Evolutionary conservation across 2,797 vertebrate species (phyloP).

Genomic region (Streptopelia turtur): DNA sequence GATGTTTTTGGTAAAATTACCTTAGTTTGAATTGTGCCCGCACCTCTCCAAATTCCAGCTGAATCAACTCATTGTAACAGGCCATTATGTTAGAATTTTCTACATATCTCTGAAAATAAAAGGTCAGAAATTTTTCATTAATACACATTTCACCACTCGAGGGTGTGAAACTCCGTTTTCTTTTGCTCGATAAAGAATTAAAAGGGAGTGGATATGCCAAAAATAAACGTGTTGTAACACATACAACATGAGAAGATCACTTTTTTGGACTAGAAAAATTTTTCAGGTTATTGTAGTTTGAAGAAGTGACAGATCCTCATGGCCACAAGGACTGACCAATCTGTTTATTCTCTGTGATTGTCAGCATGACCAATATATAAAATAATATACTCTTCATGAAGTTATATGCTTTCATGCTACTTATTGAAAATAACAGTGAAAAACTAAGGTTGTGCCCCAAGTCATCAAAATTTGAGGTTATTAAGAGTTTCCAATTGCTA

Average conservation of each 20-base stretch:
- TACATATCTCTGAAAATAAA: conserved; percentile 86
- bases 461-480: neutral
- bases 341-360: neutral
- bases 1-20: conserved; percentile 71
- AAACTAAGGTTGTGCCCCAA: neutral
- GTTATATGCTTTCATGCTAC: neutral
- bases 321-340: neutral
- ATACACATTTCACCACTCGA: neutral
- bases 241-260: neutral
- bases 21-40: conserved; percentile 96
- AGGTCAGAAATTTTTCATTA: conserved; percentile 33
- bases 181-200: neutral
- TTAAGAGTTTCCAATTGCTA: neutral
- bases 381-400: neutral
- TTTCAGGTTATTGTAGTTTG: neutral
- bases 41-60: conserved; percentile 94
- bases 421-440: neutral
- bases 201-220: neutral
- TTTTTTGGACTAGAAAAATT: neutral
- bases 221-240: neutral
- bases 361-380: neutral
- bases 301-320: neutral
- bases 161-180: neutral
- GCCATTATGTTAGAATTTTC: conserved; percentile 95
- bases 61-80: conserved; percentile 97